phyloP scores from a whole-genome alignment of 2,797 vertebrate species.

The Tinamus major region DNA sequence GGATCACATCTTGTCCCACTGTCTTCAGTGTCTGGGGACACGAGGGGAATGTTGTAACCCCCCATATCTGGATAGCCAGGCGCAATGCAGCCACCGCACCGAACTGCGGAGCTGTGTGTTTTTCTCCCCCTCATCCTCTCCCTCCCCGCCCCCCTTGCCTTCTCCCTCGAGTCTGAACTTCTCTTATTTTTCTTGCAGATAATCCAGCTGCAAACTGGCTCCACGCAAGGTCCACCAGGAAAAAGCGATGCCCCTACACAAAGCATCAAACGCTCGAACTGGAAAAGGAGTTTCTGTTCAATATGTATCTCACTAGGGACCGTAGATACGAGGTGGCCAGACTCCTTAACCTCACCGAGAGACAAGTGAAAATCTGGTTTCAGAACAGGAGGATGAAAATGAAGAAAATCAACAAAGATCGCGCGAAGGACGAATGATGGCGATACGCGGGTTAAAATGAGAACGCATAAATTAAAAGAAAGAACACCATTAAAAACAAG shows the following conservation, averaged over 20 bases:
- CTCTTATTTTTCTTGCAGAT: constrained; percentile 82
- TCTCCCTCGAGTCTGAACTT: constrained; percentile 11
- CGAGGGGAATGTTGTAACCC: constrained; percentile 7
- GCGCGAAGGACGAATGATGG: constrained; percentile 88
- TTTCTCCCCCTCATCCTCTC: neutral
- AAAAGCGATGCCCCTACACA: constrained; percentile 96
- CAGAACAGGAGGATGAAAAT: constrained; percentile 99
- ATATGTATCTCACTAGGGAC: constrained; percentile 99
- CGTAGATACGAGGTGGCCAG: constrained; percentile 96
- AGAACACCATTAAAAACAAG: neutral
- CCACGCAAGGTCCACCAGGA: constrained; percentile 94
- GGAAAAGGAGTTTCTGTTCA: constrained; percentile 98
- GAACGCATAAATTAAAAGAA: neutral
- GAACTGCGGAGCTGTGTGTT: neutral
- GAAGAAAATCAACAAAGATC: constrained; percentile 98
- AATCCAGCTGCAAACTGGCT: constrained; percentile 97
- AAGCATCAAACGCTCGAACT: constrained; percentile 97
- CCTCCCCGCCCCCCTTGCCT: no score
- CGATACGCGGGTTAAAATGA: neutral
- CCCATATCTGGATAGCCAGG: neutral
- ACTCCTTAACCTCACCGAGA: constrained; percentile 94
- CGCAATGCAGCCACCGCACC: neutral
- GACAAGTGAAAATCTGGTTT: constrained; percentile 99
- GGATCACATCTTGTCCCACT: constrained; percentile 56
- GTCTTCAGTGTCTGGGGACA: neutral